Conservation (phyloP, 1,140 invertebrate genomes). For the Magallana ariakensis region DNA sequence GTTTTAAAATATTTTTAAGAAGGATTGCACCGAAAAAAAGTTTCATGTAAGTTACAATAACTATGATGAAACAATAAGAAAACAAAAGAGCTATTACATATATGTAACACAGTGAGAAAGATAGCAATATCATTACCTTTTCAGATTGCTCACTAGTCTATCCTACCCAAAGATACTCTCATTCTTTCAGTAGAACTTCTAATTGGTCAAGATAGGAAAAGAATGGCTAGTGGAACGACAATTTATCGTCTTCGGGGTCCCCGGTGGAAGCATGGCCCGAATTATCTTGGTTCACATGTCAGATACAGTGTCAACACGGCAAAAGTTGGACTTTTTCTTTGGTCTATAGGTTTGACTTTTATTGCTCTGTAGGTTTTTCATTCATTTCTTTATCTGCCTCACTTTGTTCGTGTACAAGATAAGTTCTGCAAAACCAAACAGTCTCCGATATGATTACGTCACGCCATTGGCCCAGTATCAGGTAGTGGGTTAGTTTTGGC, state of each 20-base stretch:
- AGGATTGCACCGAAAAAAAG: too few species aligned
- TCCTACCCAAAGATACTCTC: too few species aligned
- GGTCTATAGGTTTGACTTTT: constrained; percentile 1
- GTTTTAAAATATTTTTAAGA: too few species aligned
- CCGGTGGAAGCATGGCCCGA: neutral
- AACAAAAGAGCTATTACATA: too few species aligned
- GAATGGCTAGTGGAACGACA: neutral
- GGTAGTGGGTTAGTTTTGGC: neutral
- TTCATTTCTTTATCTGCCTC: constrained; percentile 3
- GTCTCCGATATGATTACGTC: constrained; percentile 22
- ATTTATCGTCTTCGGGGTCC: neutral
- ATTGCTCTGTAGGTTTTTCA: constrained; percentile 17
- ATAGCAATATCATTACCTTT: too few species aligned
- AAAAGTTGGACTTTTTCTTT: neutral
- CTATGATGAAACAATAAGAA: too few species aligned
- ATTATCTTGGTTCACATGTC: constrained; percentile 24
- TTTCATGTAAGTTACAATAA: too few species aligned
- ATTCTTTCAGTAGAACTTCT: too few species aligned
- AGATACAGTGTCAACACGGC: neutral
- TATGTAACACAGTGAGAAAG: too few species aligned
- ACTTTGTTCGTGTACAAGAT: constrained; percentile 1
- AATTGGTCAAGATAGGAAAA: too few species aligned
- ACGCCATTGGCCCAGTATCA: constrained; percentile 17
- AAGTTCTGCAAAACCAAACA: constrained; percentile 23
- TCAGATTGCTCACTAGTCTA: too few species aligned